phyloP scores from a whole-genome alignment of 2,113 vertebrate genomes.

The Brachionichthys hirsutus region DNA sequence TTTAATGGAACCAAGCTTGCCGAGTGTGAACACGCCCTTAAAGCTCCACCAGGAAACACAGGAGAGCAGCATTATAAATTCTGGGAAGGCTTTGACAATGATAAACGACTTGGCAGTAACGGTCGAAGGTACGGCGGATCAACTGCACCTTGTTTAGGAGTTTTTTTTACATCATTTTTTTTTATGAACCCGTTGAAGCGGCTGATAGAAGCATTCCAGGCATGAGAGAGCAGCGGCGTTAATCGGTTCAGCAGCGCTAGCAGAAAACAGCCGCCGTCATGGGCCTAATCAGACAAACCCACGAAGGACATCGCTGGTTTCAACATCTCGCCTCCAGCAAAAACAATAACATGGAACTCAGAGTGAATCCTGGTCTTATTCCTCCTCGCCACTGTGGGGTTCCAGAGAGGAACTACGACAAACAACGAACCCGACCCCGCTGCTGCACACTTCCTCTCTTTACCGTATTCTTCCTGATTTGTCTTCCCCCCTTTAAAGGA shows the following conservation, averaged over 20 bases:
- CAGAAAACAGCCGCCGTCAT: slow-evolving; percentile 6
- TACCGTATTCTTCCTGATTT: slow-evolving; percentile 33
- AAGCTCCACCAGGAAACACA: not conserved
- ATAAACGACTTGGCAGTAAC: too few relatives aligned
- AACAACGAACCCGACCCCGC: slow-evolving; percentile 1
- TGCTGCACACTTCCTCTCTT: slow-evolving; percentile 29
- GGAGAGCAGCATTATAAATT: not conserved
- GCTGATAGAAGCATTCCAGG: slow-evolving; percentile 29
- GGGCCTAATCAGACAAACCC: slow-evolving; percentile 1
- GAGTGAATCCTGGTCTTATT: not conserved
- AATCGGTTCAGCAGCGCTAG: slow-evolving; percentile 23
- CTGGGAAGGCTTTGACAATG: too few relatives aligned
- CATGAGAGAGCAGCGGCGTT: not conserved
- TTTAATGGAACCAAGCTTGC: too few relatives aligned
- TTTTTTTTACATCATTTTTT: not conserved
- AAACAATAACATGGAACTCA: not conserved
- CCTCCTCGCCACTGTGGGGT: not conserved
- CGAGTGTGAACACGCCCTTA: not conserved
- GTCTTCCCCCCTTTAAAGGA: slow-evolving; percentile 16
- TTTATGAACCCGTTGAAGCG: not conserved
- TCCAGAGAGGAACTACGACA: slow-evolving; percentile 15
- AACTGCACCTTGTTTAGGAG: not conserved
- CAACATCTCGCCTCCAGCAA: not conserved
- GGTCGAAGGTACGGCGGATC: not conserved
- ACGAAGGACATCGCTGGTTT: slow-evolving; percentile 8